Percentiles rank a stretch among this genome's conserved stretches.
Conservation (phyloP, 2,888 invertebrate species). For the Heterodera filipjevi region DNA sequence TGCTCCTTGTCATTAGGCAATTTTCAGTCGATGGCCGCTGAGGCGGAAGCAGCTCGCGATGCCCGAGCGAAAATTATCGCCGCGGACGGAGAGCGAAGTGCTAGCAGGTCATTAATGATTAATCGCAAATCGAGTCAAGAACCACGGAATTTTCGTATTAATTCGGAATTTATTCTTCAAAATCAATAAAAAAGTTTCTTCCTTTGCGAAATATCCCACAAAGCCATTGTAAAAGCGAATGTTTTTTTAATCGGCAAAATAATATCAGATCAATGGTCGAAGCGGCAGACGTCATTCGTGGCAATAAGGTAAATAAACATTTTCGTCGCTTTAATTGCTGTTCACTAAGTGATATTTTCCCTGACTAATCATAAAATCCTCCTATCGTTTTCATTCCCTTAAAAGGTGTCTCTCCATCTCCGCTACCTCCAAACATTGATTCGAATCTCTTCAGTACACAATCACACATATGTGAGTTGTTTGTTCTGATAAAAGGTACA, state of each 20-base stretch:
- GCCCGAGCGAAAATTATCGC: constrained; percentile 69
- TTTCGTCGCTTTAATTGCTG: not conserved
- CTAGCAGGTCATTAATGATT: constrained; percentile 34
- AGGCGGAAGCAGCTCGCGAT: constrained; percentile 89
- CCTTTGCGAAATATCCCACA: too few relatives aligned
- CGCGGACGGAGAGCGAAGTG: constrained; percentile 60
- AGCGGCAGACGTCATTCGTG: constrained; percentile 46
- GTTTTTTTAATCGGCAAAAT: not conserved
- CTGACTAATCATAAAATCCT: not conserved
- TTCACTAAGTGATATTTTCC: not conserved
- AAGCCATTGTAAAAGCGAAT: too few relatives aligned
- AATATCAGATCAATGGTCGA: constrained; percentile 40
- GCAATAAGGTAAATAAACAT: constrained; percentile 38
- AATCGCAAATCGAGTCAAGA: too few relatives aligned
- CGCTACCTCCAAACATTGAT: constrained; percentile 56
- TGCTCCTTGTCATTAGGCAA: not conserved
- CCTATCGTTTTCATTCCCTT: not conserved
- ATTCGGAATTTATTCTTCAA: too few relatives aligned
- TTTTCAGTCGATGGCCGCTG: constrained; percentile 85
- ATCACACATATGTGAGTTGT: constrained; percentile 39
- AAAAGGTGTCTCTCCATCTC: constrained; percentile 44
- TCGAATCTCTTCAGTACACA: constrained; percentile 51
- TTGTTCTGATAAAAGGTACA: not conserved
- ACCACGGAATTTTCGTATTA: too few relatives aligned
- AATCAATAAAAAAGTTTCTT: too few relatives aligned